Percentiles rank a stretch among this genome's conserved stretches.
Evolutionary conservation across 2,797 vertebrate species (phyloP).

Genomic region (Darevskia nairensis): DNA sequence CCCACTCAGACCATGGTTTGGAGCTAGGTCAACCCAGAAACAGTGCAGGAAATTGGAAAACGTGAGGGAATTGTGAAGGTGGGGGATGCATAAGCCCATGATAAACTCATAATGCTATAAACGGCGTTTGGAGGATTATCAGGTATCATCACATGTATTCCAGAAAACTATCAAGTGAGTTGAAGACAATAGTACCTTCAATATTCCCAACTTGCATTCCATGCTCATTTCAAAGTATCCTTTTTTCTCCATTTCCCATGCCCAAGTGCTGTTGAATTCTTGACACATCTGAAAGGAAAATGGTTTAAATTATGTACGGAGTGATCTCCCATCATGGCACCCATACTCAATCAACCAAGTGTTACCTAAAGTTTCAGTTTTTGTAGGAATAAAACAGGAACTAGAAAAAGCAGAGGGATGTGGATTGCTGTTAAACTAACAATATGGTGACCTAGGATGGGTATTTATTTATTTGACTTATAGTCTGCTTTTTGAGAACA

Average conservation of each 20-base stretch:
- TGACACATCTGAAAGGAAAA: conserved; percentile 88
- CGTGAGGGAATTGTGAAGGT: not conserved
- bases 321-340: not conserved
- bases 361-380: not conserved
- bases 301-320: not conserved
- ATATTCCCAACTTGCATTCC: conserved; percentile 94
- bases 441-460: not conserved
- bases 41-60: no score
- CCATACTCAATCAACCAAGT: not conserved
- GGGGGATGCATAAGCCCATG: not conserved
- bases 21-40: not conserved
- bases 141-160: not conserved
- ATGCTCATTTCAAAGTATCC: conserved; percentile 95
- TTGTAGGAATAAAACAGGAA: not conserved
- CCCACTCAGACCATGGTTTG: not conserved
- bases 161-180: conserved; percentile 71
- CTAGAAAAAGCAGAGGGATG: not conserved
- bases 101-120: not conserved
- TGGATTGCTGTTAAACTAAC: not conserved
- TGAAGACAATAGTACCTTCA: conserved; percentile 86
- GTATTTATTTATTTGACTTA: no score
- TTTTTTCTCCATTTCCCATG: conserved; percentile 98
- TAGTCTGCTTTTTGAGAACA: no score
- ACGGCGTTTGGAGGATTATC: conserved; percentile 1
- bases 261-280: conserved; percentile 97